Evolutionary conservation across 2,113 vertebrate species (phyloP).

Genomic region (Oreochromis niloticus): DNA sequence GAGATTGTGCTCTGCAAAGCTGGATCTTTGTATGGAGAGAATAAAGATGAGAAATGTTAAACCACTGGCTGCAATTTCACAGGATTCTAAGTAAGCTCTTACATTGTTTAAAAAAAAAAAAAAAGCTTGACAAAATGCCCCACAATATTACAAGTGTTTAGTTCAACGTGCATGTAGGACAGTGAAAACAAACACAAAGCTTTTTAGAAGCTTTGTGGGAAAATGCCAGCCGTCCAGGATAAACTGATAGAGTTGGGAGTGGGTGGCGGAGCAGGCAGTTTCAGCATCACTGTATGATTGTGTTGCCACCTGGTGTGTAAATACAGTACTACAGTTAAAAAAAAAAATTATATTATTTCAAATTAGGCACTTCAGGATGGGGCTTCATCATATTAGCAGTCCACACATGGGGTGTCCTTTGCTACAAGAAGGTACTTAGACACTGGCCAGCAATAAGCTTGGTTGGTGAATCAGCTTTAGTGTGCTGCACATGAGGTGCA

Average conservation of each 20-base stretch:
- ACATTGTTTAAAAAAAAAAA: not conserved
- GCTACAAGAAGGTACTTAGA: not conserved
- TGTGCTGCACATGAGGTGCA: constrained; percentile 5
- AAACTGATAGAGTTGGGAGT: not conserved
- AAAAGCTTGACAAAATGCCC: not conserved
- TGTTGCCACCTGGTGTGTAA: constrained; percentile 57
- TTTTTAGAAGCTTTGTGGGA: not conserved
- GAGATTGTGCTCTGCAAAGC: not conserved
- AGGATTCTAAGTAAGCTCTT: not conserved
- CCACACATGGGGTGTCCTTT: not conserved
- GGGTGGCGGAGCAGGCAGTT: not conserved
- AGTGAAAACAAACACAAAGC: not conserved
- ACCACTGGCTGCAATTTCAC: not conserved
- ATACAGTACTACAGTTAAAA: constrained; percentile 3
- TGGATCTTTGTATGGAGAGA: not conserved
- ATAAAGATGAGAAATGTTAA: not conserved
- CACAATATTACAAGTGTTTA: not conserved
- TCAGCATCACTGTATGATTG: not conserved
- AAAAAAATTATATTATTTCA: not conserved
- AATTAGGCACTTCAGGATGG: not conserved
- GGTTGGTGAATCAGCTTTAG: constrained; percentile 1
- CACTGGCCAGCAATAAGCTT: not conserved
- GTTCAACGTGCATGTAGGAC: not conserved
- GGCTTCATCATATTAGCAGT: not conserved
- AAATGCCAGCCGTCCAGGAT: not conserved